Percentiles rank a stretch among this genome's conserved stretches.
Conservation (phyloP, 2,797 vertebrate genomes). For the Paguma larvata region DNA sequence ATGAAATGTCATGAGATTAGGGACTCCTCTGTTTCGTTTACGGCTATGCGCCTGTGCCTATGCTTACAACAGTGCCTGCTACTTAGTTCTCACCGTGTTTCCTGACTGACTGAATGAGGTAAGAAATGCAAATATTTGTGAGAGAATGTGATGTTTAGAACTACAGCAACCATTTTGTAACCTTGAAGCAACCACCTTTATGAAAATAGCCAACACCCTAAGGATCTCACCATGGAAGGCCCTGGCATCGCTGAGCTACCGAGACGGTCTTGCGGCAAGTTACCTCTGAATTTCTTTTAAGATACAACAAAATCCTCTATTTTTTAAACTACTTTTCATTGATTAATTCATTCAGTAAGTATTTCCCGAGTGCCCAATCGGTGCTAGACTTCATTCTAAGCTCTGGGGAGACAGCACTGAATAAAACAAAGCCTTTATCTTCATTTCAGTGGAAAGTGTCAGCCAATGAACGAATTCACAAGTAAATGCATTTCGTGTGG, state of each 20-base stretch:
- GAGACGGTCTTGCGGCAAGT: neutral
- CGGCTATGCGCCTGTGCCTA: neutral
- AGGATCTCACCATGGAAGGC: neutral
- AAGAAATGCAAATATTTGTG: neutral
- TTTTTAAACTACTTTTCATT: neutral
- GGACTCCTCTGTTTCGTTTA: neutral
- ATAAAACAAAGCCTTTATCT: neutral
- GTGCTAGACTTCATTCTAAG: neutral
- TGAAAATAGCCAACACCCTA: neutral
- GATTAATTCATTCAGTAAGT: neutral
- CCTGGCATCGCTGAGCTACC: neutral
- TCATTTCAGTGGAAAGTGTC: neutral
- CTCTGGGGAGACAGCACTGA: neutral
- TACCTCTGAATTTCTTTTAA: neutral
- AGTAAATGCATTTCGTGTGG: neutral
- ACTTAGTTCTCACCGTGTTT: neutral
- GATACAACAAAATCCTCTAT: neutral
- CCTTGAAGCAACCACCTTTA: neutral
- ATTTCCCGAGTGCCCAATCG: neutral
- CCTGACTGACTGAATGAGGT: neutral
- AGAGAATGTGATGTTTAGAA: neutral
- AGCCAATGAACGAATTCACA: neutral
- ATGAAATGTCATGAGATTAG: neutral
- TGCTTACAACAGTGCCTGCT: neutral
- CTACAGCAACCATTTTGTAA: neutral